These are phyloP conservation scores for Microplitis deprimator DNA, from an alignment of 2,888 invertebrate species.

Conservation along the genomic window DNA sequence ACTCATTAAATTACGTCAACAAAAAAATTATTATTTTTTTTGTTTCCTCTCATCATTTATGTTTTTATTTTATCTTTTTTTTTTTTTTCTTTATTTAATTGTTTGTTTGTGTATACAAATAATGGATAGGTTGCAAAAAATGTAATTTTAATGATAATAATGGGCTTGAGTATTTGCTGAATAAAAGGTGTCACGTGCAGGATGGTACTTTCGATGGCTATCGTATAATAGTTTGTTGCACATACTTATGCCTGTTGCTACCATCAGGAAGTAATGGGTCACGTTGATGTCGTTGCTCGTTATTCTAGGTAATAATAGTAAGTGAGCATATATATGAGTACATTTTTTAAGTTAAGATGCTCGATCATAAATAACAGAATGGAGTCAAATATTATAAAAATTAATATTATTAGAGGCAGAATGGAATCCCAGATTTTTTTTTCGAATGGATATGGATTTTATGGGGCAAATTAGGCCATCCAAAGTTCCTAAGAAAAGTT, in stretches of 20 bases:
- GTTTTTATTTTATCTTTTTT: no score
- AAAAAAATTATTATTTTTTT: background rate
- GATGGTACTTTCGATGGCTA: slow-evolving; percentile 16
- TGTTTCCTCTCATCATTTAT: no score
- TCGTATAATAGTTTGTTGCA: slow-evolving; percentile 8
- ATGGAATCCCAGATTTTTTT: no score
- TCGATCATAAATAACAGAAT: background rate
- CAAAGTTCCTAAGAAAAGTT: no score
- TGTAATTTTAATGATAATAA: background rate
- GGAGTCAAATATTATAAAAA: no score
- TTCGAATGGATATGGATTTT: no score
- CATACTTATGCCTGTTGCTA: slow-evolving; percentile 24
- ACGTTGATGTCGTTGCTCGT: slow-evolving; percentile 36
- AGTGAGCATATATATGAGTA: background rate
- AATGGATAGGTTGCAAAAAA: background rate
- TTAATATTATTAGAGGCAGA: no score
- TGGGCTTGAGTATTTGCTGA: slow-evolving; percentile 9
- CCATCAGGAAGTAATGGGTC: slow-evolving; percentile 39
- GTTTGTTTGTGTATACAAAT: no score
- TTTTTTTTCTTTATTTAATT: no score
- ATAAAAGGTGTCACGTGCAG: slow-evolving; percentile 15
- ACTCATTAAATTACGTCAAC: background rate
- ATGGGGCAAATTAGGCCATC: no score
- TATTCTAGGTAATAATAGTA: slow-evolving; percentile 40
- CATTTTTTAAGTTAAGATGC: background rate